phyloP scores from a whole-genome alignment of 2,888 invertebrate genomes.

The Cerastis rubricosa region DNA sequence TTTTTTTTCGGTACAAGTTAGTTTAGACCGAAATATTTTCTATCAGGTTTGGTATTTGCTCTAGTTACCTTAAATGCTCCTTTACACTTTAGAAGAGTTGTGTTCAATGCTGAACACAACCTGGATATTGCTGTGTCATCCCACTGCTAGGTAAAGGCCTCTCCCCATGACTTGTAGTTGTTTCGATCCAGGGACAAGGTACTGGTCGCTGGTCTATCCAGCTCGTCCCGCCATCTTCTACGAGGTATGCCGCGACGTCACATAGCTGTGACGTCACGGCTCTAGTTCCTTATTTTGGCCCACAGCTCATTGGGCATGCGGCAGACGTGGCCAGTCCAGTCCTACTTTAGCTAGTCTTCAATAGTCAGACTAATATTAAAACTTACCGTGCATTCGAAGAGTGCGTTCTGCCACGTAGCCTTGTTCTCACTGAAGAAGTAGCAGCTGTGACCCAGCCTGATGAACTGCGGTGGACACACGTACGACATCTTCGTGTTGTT shows the following conservation, averaged over 20 bases:
- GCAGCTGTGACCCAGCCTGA: conserved; percentile 94
- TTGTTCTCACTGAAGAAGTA: conserved; percentile 93
- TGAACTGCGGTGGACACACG: conserved; percentile 93
- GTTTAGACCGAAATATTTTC: background rate
- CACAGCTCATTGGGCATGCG: too few species aligned
- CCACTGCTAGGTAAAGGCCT: too few species aligned
- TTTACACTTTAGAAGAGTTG: background rate
- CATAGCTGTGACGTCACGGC: too few species aligned
- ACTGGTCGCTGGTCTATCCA: too few species aligned
- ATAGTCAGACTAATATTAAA: background rate
- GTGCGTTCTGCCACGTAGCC: conserved; percentile 93
- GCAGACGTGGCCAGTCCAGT: too few species aligned
- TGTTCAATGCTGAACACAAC: too few species aligned
- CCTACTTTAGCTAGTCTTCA: background rate
- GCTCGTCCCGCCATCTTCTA: too few species aligned
- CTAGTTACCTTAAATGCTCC: background rate
- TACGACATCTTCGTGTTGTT: conserved; percentile 88
- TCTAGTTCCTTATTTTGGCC: too few species aligned
- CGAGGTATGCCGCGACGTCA: too few species aligned
- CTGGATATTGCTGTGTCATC: too few species aligned
- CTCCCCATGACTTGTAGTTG: too few species aligned
- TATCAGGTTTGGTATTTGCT: background rate
- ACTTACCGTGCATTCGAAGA: conserved; percentile 92
- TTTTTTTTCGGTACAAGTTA: background rate
- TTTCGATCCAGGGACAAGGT: too few species aligned